A percentile compares a stretch with the other conserved stretches of the same genome.
Conservation (phyloP, 2,113 vertebrate genomes). For the Callionymus lyra region DNA sequence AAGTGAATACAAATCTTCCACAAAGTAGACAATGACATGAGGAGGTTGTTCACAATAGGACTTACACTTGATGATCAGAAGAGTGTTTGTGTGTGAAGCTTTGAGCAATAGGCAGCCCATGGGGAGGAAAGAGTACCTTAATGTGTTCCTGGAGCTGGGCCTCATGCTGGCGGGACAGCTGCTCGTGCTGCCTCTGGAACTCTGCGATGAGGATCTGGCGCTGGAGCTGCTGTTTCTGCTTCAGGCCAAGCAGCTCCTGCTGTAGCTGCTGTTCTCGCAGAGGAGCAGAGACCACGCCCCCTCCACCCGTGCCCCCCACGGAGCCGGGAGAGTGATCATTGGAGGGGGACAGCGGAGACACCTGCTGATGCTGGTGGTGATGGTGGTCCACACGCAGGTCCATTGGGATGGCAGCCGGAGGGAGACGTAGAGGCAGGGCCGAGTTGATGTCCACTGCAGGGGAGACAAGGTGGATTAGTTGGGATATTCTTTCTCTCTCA, state of each 20-base stretch:
- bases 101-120: not conserved
- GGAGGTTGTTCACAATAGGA: not conserved
- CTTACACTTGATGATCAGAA: not conserved
- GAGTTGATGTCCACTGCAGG: constrained; percentile 84
- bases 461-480: not conserved
- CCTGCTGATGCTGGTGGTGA: constrained; percentile 71
- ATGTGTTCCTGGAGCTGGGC: constrained; percentile 95
- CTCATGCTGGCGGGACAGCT: constrained; percentile 95
- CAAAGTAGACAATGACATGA: no score
- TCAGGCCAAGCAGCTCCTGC: constrained; percentile 90
- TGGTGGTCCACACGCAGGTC: constrained; percentile 83
- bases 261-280: constrained; percentile 89
- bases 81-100: no score
- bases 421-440: constrained; percentile 84
- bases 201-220: constrained; percentile 93
- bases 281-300: constrained; percentile 44
- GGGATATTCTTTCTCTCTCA: no score
- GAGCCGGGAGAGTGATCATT: constrained; percentile 31
- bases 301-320: constrained; percentile 8
- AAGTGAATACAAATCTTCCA: no score
- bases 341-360: constrained; percentile 67
- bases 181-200: constrained; percentile 95
- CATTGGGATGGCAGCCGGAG: constrained; percentile 85
- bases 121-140: constrained; percentile 62
- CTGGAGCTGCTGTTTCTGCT: constrained; percentile 98